phyloP scores from a whole-genome alignment of 2,797 vertebrate species.

The Girardinus metallicus region DNA sequence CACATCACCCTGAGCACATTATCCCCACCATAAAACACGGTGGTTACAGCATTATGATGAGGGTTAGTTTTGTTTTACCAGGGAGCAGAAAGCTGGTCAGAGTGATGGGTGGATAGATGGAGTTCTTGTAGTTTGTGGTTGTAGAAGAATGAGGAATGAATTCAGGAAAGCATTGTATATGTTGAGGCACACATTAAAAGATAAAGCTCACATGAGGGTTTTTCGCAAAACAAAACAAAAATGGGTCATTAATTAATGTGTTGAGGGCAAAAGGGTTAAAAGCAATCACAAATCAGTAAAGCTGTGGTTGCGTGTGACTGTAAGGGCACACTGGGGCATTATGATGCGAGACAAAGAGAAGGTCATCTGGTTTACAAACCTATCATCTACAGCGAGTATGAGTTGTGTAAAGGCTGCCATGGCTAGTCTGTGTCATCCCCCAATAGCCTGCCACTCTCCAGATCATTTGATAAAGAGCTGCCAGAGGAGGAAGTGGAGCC shows the following conservation, averaged over 20 bases:
- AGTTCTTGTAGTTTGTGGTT: not conserved
- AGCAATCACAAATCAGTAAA: constrained; percentile 9
- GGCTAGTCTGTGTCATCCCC: constrained; percentile 89
- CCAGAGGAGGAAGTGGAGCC: constrained; percentile 90
- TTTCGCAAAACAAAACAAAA: not conserved
- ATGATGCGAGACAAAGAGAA: constrained; percentile 14
- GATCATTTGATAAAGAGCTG: constrained; percentile 92
- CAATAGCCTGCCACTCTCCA: constrained; percentile 94
- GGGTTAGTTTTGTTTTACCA: too few species aligned
- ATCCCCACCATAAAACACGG: too few species aligned
- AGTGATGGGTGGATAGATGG: too few species aligned
- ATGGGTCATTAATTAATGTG: not conserved
- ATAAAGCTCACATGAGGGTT: not conserved
- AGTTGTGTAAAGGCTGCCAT: constrained; percentile 79
- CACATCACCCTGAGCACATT: too few species aligned
- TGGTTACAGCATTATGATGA: too few species aligned
- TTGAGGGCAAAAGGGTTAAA: constrained; percentile 1
- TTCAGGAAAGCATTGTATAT: not conserved
- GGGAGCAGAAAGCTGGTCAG: not conserved
- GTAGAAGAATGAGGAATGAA: not conserved
- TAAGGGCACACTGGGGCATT: constrained; percentile 11
- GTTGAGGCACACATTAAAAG: not conserved
- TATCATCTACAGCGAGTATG: constrained; percentile 77
- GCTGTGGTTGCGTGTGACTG: constrained; percentile 14
- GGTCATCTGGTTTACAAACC: constrained; percentile 62